Evolutionary conservation across 1,140 invertebrate species (phyloP), one percentile per base, ranked within the genome.

Genomic region (Wasmannia auropunctata): DNA sequence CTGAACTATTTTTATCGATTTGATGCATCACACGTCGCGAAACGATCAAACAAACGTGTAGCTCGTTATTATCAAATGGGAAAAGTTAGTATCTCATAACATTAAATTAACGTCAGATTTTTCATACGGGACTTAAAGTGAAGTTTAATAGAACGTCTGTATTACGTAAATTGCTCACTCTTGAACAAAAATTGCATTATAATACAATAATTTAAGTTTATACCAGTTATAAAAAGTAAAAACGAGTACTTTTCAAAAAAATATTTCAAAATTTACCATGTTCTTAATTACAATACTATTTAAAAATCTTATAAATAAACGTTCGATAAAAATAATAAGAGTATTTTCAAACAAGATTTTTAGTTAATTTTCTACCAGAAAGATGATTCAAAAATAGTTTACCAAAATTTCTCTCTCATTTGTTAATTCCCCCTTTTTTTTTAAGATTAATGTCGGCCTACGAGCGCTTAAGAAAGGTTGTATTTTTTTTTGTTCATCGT

Each of bases 61-160:
- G 0, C n/a, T 81, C 14, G 51, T 37, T 72, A 83, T 83, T 74
- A 83, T 43, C 51, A 58, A 74, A 72, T 81, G 37, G 5, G 19
- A 70, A 72, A 81, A 83, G 51, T 60, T 72, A 31, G 25, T 28
- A 58, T 16, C 5, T 77, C 49, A 8, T 19, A 10, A 22, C 1
- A 10, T 1, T 19, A 63, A 67, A 54, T 67, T 60, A 72, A 6
- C 0, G 22, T 62, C 6, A 58, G 31, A 72, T 74, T 43, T 40
- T 43, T 83, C 22, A 2, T 72, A 22, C 11, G 14, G 1, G 10
- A 40, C 37, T 43, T 4, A n/a, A 25, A 43, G 25, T n/a, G 8
- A 43, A 72, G 7, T 43, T 28, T 43, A 3, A 7, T 22, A 3
- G 14, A 81, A 54, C 40, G 56, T 34, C 25, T 51, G 14, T 8